A percentile compares a stretch with the other conserved stretches of the same genome.
Evolutionary conservation across 2,888 invertebrate genomes (phyloP).

Genomic region (Drosophila putrida): DNA sequence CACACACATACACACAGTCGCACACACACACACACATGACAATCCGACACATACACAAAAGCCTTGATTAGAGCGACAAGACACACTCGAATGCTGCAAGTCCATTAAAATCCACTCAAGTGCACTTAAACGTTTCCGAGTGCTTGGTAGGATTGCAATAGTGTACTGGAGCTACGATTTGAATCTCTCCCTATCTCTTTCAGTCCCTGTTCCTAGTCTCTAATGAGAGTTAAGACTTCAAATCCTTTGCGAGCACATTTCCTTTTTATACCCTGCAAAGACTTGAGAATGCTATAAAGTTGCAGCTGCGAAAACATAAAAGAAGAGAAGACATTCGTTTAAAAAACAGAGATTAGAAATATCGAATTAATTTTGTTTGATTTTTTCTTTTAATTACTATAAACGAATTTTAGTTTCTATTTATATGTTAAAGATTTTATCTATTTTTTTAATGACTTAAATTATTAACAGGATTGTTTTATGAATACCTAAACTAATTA

Average conservation of each 20-base stretch:
- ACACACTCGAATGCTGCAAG: constrained; percentile 52
- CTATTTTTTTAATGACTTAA: too few species aligned
- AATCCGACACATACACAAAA: constrained; percentile 30
- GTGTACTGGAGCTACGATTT: constrained; percentile 20
- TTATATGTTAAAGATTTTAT: too few species aligned
- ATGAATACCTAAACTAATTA: too few species aligned
- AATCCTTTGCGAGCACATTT: constrained; percentile 30
- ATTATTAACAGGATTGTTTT: too few species aligned
- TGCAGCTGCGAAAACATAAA: neutral
- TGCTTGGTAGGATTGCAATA: constrained; percentile 51
- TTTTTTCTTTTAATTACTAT: too few species aligned
- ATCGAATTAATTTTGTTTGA: too few species aligned
- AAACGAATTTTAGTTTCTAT: too few species aligned
- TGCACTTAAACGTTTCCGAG: constrained; percentile 81
- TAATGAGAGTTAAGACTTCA: constrained; percentile 51
- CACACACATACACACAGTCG: constrained; percentile 15
- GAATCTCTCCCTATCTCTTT: constrained; percentile 5
- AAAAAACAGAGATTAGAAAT: too few species aligned
- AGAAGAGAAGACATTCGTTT: neutral
- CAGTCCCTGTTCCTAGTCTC: constrained; percentile 2
- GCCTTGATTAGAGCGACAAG: constrained; percentile 75
- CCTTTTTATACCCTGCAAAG: constrained; percentile 10
- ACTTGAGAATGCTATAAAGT: neutral
- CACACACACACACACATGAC: constrained; percentile 37
- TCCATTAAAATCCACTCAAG: constrained; percentile 81